phyloP scores from a whole-genome alignment of 2,113 vertebrate species.

The Platycercus adscitus region DNA sequence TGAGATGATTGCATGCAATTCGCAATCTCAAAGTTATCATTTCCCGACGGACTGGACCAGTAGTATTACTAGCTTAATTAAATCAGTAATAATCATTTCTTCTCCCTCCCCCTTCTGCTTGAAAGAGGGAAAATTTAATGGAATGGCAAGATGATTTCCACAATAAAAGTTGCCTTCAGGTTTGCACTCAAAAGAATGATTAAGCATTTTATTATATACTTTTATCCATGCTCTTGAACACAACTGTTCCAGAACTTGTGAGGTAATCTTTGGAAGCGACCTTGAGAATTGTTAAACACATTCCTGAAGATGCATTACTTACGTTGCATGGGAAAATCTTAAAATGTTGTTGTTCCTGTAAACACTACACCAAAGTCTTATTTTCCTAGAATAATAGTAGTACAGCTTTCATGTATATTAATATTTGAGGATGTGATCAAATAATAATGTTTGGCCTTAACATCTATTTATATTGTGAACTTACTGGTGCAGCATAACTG shows the following conservation, averaged over 20 bases:
- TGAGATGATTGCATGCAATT: slow-evolving; percentile 49
- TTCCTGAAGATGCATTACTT: not conserved
- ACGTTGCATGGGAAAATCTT: not conserved
- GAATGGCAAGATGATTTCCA: not conserved
- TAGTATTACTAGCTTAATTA: slow-evolving; percentile 50
- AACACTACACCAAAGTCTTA: not conserved
- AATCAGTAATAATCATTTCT: slow-evolving; percentile 15
- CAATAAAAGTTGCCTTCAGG: not conserved
- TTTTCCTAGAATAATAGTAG: not conserved
- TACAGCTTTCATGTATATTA: not conserved
- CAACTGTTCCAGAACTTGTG: not conserved
- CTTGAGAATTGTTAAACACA: not conserved
- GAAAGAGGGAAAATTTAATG: not conserved
- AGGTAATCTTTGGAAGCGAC: not conserved
- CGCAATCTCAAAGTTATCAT: slow-evolving; percentile 25
- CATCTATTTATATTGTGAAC: not conserved
- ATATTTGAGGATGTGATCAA: not conserved
- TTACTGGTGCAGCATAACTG: not conserved
- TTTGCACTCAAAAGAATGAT: not conserved
- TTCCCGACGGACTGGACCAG: not conserved
- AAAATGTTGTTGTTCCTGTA: not conserved
- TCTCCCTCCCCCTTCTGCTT: not conserved
- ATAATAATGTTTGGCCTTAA: not conserved
- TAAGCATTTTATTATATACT: not conserved
- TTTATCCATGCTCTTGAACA: not conserved